Conservation (phyloP, 1,140 invertebrate species). For the Lineus longissimus region DNA sequence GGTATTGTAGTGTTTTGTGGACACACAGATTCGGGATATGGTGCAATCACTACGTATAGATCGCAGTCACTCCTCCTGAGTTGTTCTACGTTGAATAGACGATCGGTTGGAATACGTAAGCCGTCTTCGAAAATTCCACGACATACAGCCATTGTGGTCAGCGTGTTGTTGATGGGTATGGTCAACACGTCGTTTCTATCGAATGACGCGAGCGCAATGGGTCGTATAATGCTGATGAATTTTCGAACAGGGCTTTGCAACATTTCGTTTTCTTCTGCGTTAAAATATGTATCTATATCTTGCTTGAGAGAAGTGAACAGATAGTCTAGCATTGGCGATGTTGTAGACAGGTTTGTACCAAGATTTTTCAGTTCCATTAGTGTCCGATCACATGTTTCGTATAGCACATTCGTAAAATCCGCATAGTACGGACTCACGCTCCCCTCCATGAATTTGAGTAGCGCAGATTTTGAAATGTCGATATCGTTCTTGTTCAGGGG, state of each 20-base stretch:
- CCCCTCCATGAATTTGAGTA: conserved; percentile 1
- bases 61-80: conserved; percentile 6
- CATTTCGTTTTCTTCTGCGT: not conserved
- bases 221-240: conserved; percentile 1
- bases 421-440: not conserved
- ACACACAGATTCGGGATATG: conserved; percentile 2
- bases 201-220: conserved; percentile 3
- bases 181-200: conserved; percentile 3
- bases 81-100: conserved; percentile 2
- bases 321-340: conserved; percentile 2
- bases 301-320: not conserved
- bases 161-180: conserved; percentile 6
- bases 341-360: not conserved
- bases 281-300: not conserved
- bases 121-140: conserved; percentile 4
- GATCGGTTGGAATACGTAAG: conserved; percentile 1
- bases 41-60: not conserved
- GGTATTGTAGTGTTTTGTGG: not conserved
- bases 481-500: conserved; percentile 6
- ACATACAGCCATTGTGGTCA: conserved; percentile 1
- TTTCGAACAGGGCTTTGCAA: not conserved
- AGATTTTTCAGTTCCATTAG: conserved; percentile 3
- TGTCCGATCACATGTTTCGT: not conserved
- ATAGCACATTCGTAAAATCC: conserved; percentile 7
- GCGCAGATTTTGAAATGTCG: not conserved